Evolutionary conservation across 2,888 invertebrate species (phyloP), one percentile per base, ranked within the genome.

Genomic region (Argyresthia goedartella): DNA sequence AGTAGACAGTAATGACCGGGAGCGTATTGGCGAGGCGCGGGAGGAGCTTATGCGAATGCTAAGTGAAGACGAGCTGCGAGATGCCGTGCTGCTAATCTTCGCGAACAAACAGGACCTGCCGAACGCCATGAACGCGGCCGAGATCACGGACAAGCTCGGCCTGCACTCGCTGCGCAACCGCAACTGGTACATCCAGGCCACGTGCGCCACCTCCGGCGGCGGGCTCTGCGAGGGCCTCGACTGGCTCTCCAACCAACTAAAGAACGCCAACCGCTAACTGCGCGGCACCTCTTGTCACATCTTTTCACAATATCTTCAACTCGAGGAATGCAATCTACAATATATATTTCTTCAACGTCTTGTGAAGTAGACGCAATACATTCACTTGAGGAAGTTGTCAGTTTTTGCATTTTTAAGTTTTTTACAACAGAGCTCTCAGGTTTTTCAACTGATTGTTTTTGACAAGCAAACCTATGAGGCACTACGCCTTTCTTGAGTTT

Each of bases 101-200:
- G 99, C 99, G 78, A 99, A 99, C 91, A 99, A 99, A 93, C 98
- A 99, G 93, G 25, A 99, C 91, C 91, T 99, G 90, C 99, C 99
- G 73, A 99, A 99, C 88, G 99, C 99, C 68, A 99, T 99, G 99
- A 99, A 98, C 86, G 98, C 99, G 61, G 98, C 99, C 59, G 99
- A 99, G 90, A 98, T 99, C 68, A 99, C 99, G 69, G 99, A 99
- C 89, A 99, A 99, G 91, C 90, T 99, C 80, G 98, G 98, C 60
- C 91, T 99, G 81, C 99, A 99, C 87, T 96, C 97, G 76, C 90
- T 99, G 86, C 93, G 98, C 86, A 98, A 98, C 89, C 95, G 98
- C 84, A 96, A 97, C 88, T 97, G 97, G 97, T 97, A 96, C 89
- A 97, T 97, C 78, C 97, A 96, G 88, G 95, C 96, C 73, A 96